Conservation (phyloP, 2,113 vertebrate species). For the Meles meles region DNA sequence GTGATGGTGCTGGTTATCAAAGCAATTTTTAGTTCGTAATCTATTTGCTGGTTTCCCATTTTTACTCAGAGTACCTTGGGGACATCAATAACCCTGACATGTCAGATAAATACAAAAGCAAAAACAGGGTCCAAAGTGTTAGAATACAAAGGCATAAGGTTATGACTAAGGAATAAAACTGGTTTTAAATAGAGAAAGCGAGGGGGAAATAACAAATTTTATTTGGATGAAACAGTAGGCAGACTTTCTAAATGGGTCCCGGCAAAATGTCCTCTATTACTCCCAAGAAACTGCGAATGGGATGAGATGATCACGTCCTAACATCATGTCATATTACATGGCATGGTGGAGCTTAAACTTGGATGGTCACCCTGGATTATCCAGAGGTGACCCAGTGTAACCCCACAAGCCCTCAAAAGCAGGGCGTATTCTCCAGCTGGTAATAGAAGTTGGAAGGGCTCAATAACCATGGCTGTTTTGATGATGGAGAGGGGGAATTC, state of each 20-base stretch:
- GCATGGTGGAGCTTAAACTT: background rate
- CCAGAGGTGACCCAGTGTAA: background rate
- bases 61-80: background rate
- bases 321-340: too few relatives aligned
- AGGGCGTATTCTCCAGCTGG: background rate
- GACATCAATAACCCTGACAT: background rate
- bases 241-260: background rate
- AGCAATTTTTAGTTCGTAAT: background rate
- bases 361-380: background rate
- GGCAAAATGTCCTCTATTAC: background rate
- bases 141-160: background rate
- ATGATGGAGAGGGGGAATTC: background rate
- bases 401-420: background rate
- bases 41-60: background rate
- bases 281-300: background rate
- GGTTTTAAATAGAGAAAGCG: background rate
- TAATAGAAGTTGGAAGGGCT: background rate
- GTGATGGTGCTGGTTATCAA: background rate
- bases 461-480: background rate
- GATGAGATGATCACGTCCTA: background rate
- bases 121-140: background rate
- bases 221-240: background rate
- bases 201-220: background rate
- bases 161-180: background rate
- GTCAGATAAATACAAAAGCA: background rate